A percentile compares a stretch with the other conserved stretches of the same genome.
Evolutionary conservation across 2,797 vertebrate species (phyloP).

Genomic region (Catamblyrhynchus diadema): DNA sequence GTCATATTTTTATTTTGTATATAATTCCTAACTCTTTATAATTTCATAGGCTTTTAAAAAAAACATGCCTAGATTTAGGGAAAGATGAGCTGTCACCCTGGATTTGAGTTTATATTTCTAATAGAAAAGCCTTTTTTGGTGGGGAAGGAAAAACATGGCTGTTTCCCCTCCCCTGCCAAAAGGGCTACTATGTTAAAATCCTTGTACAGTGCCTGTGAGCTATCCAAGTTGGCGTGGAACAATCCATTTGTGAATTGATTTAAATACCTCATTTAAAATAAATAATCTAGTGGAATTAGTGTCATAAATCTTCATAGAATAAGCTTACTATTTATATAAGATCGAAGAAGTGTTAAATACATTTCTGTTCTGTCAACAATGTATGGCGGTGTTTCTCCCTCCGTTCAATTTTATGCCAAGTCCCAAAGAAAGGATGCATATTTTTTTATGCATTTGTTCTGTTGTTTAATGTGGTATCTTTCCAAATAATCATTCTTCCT

Average conservation of each 20-base stretch:
- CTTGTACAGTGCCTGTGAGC: constrained; percentile 30
- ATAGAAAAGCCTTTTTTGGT: constrained; percentile 57
- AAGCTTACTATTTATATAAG: constrained; percentile 52
- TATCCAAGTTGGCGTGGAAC: constrained; percentile 47
- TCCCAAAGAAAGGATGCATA: not conserved
- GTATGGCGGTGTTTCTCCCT: not conserved
- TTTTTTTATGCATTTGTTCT: constrained; percentile 12
- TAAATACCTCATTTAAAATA: constrained; percentile 64
- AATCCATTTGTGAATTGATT: constrained; percentile 68
- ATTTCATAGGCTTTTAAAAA: constrained; percentile 58
- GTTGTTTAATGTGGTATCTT: not conserved
- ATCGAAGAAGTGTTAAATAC: constrained; percentile 55
- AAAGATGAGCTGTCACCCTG: constrained; percentile 64
- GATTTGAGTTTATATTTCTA: constrained; percentile 59
- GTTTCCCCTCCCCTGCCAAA: constrained; percentile 58
- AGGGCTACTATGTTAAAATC: constrained; percentile 49
- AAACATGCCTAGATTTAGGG: constrained; percentile 53
- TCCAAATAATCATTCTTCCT: constrained; percentile 1
- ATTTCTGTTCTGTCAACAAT: constrained; percentile 5
- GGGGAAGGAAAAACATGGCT: constrained; percentile 26
- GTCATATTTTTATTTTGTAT: constrained; percentile 74
- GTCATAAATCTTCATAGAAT: constrained; percentile 55
- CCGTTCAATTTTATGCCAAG: not conserved
- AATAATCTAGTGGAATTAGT: constrained; percentile 55
- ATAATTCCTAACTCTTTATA: constrained; percentile 70